Evolutionary conservation across 2,888 invertebrate species (phyloP).

Genomic region (Taphrorychus bicolor): DNA sequence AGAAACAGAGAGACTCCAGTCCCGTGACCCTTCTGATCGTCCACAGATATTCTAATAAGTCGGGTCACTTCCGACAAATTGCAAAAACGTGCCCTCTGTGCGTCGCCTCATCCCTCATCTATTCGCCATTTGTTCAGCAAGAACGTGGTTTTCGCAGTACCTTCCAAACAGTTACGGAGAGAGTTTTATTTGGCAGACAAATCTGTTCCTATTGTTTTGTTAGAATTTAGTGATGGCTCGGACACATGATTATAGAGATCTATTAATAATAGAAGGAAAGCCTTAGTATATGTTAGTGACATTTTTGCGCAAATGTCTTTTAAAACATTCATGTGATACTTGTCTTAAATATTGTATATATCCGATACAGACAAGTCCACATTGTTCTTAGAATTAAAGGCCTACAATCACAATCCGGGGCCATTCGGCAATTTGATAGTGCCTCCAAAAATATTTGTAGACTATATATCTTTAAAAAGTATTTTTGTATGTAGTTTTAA

Average conservation of each 20-base stretch:
- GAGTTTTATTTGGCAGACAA: no score
- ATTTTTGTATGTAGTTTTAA: conserved; percentile 9
- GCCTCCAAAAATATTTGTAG: conserved; percentile 7
- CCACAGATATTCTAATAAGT: no score
- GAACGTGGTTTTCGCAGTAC: no score
- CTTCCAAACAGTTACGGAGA: no score
- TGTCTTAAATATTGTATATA: conserved; percentile 9
- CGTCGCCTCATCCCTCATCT: no score
- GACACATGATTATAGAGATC: neutral
- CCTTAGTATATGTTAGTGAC: conserved; percentile 9
- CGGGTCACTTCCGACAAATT: no score
- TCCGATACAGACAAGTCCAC: conserved; percentile 6
- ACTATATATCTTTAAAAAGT: conserved; percentile 7
- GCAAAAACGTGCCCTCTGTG: no score
- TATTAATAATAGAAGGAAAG: conserved; percentile 9
- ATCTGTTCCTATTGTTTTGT: no score
- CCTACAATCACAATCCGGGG: neutral
- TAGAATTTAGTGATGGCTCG: neutral
- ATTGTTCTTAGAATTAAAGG: conserved; percentile 13
- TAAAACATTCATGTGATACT: conserved; percentile 10
- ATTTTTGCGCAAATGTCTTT: conserved; percentile 12
- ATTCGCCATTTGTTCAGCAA: no score
- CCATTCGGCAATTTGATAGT: conserved; percentile 8
- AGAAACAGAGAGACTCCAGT: no score
- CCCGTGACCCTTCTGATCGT: no score